phyloP scores from a whole-genome alignment of 2,797 vertebrate genomes.

The Crenichthys baileyi region DNA sequence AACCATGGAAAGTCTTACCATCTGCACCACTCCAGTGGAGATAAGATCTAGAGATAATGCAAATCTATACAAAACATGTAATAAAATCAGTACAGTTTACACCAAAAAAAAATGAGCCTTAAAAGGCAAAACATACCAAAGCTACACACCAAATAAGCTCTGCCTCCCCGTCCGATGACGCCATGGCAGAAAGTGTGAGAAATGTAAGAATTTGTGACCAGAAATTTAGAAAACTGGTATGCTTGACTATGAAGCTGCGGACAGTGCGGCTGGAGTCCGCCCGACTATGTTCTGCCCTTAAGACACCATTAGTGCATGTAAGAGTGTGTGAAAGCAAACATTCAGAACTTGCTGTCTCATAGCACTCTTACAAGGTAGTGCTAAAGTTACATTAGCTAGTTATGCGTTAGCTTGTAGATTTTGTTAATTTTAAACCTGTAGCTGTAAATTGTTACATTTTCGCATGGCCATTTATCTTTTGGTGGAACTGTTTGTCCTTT shows the following conservation, averaged over 20 bases:
- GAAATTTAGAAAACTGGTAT: too few species aligned
- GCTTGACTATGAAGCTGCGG: too few species aligned
- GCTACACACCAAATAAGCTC: too few species aligned
- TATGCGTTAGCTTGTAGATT: not conserved
- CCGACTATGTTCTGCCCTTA: not conserved
- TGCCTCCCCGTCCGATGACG: too few species aligned
- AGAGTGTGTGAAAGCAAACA: not conserved
- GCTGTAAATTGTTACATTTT: too few species aligned
- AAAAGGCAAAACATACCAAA: too few species aligned
- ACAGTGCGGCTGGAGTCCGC: too few species aligned
- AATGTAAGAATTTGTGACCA: too few species aligned
- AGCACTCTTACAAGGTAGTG: not conserved
- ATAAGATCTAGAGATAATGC: not conserved
- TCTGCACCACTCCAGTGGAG: not conserved
- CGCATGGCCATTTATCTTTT: too few species aligned
- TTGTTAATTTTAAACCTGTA: too few species aligned
- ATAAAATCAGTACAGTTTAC: not conserved
- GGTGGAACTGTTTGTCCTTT: too few species aligned
- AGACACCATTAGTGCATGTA: not conserved
- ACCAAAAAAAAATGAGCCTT: not conserved
- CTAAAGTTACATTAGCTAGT: not conserved
- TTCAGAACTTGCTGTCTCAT: not conserved
- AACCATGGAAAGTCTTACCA: not conserved
- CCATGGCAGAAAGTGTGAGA: too few species aligned
- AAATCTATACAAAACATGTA: not conserved